phyloP scores from a whole-genome alignment of 2,888 invertebrate genomes.

The Lypha dubia region DNA sequence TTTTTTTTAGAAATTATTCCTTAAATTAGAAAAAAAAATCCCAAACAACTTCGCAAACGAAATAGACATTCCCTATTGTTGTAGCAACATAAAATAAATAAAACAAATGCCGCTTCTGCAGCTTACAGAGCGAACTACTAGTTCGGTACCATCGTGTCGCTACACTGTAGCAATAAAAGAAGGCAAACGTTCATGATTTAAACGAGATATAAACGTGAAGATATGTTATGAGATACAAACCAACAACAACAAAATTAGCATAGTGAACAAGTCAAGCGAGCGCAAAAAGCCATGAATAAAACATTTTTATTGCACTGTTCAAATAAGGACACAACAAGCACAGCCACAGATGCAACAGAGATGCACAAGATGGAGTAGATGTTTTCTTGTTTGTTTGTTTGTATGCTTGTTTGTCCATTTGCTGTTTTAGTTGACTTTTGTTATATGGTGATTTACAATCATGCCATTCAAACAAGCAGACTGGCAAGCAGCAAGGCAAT shows the following conservation, averaged over 20 bases:
- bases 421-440: conserved; percentile 28
- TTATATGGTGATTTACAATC: conserved; percentile 65
- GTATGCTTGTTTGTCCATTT: neutral
- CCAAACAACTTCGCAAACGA: neutral
- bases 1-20: neutral
- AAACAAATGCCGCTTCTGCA: conserved; percentile 30
- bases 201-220: conserved; percentile 66
- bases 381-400: conserved; percentile 27
- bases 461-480: conserved; percentile 40
- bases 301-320: conserved; percentile 70
- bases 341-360: conserved; percentile 32
- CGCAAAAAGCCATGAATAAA: conserved; percentile 67
- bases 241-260: conserved; percentile 65
- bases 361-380: conserved; percentile 25
- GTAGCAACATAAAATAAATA: neutral
- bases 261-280: conserved; percentile 67
- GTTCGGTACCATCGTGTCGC: neutral
- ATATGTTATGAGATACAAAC: conserved; percentile 55
- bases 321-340: conserved; percentile 48
- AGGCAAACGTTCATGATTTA: conserved; percentile 47
- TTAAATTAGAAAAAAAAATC: neutral
- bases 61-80: neutral
- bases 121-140: conserved; percentile 15
- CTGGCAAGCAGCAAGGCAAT: conserved; percentile 1
- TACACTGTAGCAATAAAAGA: neutral